Evolutionary conservation across 2,797 vertebrate genomes (phyloP).

Genomic region (Remorina albescens): DNA sequence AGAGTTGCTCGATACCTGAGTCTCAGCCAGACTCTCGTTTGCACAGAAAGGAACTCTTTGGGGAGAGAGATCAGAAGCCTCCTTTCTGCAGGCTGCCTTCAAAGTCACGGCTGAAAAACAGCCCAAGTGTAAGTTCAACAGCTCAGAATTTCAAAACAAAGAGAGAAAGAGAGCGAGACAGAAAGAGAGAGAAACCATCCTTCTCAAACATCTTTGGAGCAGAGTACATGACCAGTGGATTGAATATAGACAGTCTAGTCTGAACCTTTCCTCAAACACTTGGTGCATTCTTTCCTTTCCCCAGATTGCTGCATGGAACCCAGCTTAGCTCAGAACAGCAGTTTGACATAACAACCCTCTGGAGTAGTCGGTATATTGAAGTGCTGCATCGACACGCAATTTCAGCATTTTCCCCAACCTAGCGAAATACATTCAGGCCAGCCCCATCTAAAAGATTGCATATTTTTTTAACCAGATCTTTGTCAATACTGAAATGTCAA

Average conservation of each 20-base stretch:
- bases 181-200: slow-evolving; percentile 46
- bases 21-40: slow-evolving; percentile 58
- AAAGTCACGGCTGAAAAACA: slow-evolving; percentile 81
- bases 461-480: no score
- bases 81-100: slow-evolving; percentile 79
- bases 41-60: slow-evolving; percentile 66
- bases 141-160: slow-evolving; percentile 80
- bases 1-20: slow-evolving; percentile 70
- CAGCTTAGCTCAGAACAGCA: slow-evolving; percentile 20
- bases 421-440: background rate
- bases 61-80: slow-evolving; percentile 81
- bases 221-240: slow-evolving; percentile 41
- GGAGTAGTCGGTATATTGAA: background rate
- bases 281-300: slow-evolving; percentile 17
- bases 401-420: background rate
- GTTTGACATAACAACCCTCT: slow-evolving; percentile 22
- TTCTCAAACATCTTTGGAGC: slow-evolving; percentile 62
- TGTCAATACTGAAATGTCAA: background rate
- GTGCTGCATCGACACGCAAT: background rate
- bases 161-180: slow-evolving; percentile 49
- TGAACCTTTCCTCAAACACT: slow-evolving; percentile 37
- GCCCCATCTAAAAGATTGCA: background rate
- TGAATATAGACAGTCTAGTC: slow-evolving; percentile 57
- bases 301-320: slow-evolving; percentile 31
- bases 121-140: slow-evolving; percentile 75